Base-by-base conservation (phyloP, 2,888 invertebrate species). In the Hedychridium roseum region DNA sequence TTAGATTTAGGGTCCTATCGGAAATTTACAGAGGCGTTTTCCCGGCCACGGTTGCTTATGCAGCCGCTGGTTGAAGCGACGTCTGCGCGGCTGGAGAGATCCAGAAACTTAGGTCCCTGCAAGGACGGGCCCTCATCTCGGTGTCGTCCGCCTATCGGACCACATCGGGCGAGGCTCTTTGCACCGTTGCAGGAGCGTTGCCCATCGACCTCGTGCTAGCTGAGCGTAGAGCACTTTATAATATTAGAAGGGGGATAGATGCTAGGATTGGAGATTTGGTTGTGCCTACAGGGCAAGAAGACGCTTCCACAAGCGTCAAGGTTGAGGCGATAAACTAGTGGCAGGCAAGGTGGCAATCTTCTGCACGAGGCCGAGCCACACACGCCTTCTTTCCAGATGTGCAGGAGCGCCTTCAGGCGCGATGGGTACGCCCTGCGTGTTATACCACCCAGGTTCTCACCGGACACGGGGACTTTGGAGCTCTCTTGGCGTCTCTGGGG, bases 301-400 rank as follows among this genome's bases (percentile, higher is more conserved):
- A 30, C 4, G 30, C 30, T 9, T 4, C 11, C 4, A 30, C 4
- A n/a, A 5, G 5, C 15, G 5, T 16, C 7, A 16, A 11, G 16
- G 15, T 7, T 5, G 12, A 14, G 16, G 11, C 17, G 15, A 4
- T 35, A 14, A 16, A 35, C 11, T n/a, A 18, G 15, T 53, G 53
- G 45, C 49, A 53, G 17, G 3, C 15, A 0, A 21, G 34, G 6
- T 49, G 49, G 53, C 11, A 16, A 3, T 2, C 15, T 1, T 44
- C 47, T 7, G n/a, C 12, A 3, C 31, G 45, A 16, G 50, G 54
- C 1, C 26, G 47, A 14, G 30, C 20, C 1, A 50, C 54, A 1
- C 9, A 6, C 14, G 16, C 11, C 21, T 54, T 39, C 43, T 54
- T 54, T 27, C 43, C 34, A 9, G 16, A 34, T n/a, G 32, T 48